Percentiles rank a stretch among this genome's conserved stretches.
Conservation (phyloP, 23 tunicate genomes). For the Halocynthia roretzi region DNA sequence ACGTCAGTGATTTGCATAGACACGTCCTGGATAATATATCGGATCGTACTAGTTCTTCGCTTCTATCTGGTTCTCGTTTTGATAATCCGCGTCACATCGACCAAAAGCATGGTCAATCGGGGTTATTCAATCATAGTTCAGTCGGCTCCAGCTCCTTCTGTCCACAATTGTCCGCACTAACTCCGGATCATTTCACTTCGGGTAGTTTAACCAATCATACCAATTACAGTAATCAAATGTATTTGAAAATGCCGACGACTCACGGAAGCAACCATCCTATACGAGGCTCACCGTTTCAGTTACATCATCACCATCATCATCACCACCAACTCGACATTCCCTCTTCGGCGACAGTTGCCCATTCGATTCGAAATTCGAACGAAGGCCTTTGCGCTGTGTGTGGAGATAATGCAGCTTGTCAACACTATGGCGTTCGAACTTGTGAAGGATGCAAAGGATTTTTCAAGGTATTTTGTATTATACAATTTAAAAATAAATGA, state of each 20-base stretch:
- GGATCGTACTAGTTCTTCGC: too few relatives aligned
- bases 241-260: not conserved
- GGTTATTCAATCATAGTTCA: too few relatives aligned
- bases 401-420: conserved; percentile 98
- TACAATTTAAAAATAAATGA: not conserved
- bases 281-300: not conserved
- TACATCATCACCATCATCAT: not conserved
- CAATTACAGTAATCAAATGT: conserved; percentile 7
- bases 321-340: conserved; percentile 13
- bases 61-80: too few relatives aligned
- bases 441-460: conserved; percentile 99
- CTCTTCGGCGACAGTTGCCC: not conserved
- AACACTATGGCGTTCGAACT: conserved; percentile 96
- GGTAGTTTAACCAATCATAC: not conserved
- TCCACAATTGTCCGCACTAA: not conserved
- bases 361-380: conserved; percentile 35
- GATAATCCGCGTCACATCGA: too few relatives aligned
- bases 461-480: conserved; percentile 65
- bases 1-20: not conserved
- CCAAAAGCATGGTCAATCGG: too few relatives aligned
- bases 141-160: conserved; percentile 1
- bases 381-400: conserved; percentile 97
- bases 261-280: too few relatives aligned
- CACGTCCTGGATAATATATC: not conserved
- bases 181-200: not conserved